These are phyloP conservation scores for Neodontobutis hainanensis DNA, from an alignment of 2,113 vertebrate genomes.

Conservation along the genomic window DNA sequence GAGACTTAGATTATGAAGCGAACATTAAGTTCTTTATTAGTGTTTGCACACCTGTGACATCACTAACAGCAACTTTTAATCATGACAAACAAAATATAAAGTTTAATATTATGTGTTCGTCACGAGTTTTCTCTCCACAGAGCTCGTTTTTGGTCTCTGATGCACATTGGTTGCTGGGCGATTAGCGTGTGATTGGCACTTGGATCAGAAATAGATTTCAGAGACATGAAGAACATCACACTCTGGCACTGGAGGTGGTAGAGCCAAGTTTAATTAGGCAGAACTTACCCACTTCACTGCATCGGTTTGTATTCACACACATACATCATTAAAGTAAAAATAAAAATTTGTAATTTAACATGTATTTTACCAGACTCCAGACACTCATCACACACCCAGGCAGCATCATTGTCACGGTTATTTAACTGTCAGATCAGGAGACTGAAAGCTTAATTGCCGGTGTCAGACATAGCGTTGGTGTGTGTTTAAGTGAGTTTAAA, in stretches of 20 bases:
- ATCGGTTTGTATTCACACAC: conserved; percentile 27
- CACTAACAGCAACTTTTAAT: conserved; percentile 20
- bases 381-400: not conserved
- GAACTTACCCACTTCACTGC: conserved; percentile 43
- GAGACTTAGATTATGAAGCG: not conserved
- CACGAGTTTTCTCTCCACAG: not conserved
- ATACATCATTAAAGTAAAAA: not conserved
- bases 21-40: not conserved
- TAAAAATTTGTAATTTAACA: conserved; percentile 12
- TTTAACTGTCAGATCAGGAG: conserved; percentile 46
- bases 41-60: conserved; percentile 4
- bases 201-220: conserved; percentile 69
- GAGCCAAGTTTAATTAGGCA: conserved; percentile 58
- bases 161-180: conserved; percentile 44
- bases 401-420: conserved; percentile 43
- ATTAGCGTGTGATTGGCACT: conserved; percentile 69
- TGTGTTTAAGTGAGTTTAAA: conserved; percentile 16
- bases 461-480: conserved; percentile 31
- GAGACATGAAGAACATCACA: conserved; percentile 70
- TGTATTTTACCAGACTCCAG: not conserved
- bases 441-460: conserved; percentile 44
- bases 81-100: not conserved
- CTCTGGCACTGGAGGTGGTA: conserved; percentile 60
- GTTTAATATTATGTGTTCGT: conserved; percentile 17
- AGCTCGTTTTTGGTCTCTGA: conserved; percentile 36